These are phyloP conservation scores for Coleophora deauratella DNA, from an alignment of 2,888 invertebrate genomes.

Conservation along the genomic window DNA sequence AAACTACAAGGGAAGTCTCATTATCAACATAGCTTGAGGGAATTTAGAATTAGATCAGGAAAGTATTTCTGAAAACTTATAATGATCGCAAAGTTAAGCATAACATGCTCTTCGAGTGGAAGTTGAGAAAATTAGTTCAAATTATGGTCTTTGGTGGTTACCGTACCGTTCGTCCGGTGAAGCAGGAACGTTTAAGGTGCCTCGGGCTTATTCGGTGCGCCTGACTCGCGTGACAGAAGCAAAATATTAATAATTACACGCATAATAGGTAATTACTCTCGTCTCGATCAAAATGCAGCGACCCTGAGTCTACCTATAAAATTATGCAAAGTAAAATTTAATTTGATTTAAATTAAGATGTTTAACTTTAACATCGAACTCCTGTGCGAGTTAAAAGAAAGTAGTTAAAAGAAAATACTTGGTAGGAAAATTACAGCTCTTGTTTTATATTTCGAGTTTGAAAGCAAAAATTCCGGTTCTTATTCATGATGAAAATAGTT, in stretches of 20 bases:
- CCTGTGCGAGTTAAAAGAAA: too few species aligned
- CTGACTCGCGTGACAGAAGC: constrained; percentile 51
- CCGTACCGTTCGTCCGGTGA: constrained; percentile 18
- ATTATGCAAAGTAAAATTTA: constrained; percentile 23
- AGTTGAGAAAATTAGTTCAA: constrained; percentile 68
- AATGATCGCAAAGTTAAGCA: constrained; percentile 41
- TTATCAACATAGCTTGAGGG: constrained; percentile 31
- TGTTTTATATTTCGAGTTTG: constrained; percentile 1
- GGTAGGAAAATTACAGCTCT: not conserved
- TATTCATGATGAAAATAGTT: too few species aligned
- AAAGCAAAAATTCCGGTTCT: too few species aligned
- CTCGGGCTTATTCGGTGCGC: constrained; percentile 27
- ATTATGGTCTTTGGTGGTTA: constrained; percentile 58
- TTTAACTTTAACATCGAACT: not conserved
- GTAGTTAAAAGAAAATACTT: not conserved
- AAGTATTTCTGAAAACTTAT: constrained; percentile 39
- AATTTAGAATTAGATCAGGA: constrained; percentile 37
- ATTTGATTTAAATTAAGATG: constrained; percentile 15
- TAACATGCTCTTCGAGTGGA: constrained; percentile 58
- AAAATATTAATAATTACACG: constrained; percentile 55
- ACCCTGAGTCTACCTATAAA: constrained; percentile 27
- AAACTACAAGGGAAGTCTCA: not conserved
- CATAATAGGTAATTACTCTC: constrained; percentile 36
- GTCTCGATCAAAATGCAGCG: constrained; percentile 22
- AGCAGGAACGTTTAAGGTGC: constrained; percentile 36